Evolutionary conservation across 2,113 vertebrate species (phyloP).

Genomic region (Passer montanus): DNA sequence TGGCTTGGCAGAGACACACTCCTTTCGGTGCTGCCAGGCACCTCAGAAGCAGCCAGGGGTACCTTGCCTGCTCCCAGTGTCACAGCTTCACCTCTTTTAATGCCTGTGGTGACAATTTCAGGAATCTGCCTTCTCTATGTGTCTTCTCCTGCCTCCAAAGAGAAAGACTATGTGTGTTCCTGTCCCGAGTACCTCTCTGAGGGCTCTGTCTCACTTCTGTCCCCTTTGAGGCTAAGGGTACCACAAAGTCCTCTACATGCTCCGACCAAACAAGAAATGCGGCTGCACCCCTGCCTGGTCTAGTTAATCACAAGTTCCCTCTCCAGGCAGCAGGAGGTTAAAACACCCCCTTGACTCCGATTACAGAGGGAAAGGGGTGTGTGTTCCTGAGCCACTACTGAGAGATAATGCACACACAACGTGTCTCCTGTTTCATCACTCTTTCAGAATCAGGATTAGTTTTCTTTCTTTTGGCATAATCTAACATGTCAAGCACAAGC

Average conservation of each 20-base stretch:
- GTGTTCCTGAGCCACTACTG: neutral
- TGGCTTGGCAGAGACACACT: neutral
- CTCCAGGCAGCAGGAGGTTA: constrained; percentile 61
- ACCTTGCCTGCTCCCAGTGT: neutral
- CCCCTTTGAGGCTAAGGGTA: neutral
- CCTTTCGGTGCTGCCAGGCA: neutral
- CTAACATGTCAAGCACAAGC: constrained; percentile 18
- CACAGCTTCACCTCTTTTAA: neutral
- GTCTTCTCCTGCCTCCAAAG: neutral
- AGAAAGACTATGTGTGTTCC: neutral
- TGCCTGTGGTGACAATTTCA: neutral
- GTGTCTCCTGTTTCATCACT: neutral
- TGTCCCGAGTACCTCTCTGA: neutral
- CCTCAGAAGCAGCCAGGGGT: neutral
- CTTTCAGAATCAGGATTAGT: constrained; percentile 1
- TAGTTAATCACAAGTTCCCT: constrained; percentile 52
- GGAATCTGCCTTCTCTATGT: neutral
- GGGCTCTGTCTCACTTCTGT: neutral
- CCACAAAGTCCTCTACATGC: neutral
- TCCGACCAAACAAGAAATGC: neutral
- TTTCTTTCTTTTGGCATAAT: constrained; percentile 8
- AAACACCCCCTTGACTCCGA: constrained; percentile 34
- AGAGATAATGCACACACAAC: neutral
- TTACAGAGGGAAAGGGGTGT: neutral
- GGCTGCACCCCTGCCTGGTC: neutral